These are phyloP conservation scores for Chionis minor DNA, from an alignment of 2,113 vertebrate species.

Conservation along the genomic window DNA sequence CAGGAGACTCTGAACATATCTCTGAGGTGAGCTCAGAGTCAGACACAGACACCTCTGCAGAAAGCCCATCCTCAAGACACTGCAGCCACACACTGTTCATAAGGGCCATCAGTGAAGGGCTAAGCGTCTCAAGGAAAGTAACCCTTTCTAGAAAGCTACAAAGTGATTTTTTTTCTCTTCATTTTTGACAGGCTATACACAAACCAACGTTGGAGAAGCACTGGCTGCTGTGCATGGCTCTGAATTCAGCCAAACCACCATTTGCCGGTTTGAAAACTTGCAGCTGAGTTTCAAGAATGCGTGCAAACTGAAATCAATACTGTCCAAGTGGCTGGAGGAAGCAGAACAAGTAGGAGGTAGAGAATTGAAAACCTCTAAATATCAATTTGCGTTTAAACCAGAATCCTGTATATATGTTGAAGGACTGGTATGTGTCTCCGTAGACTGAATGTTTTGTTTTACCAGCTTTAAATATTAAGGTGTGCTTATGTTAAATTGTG, in stretches of 20 bases:
- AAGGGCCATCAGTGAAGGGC: background rate
- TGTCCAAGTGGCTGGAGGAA: slow-evolving; percentile 96
- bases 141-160: background rate
- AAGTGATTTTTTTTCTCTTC: background rate
- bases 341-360: slow-evolving; percentile 97
- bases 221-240: slow-evolving; percentile 96
- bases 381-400: background rate
- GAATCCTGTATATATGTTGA: background rate
- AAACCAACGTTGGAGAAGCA: slow-evolving; percentile 97
- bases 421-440: background rate
- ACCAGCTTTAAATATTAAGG: background rate
- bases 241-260: slow-evolving; percentile 98
- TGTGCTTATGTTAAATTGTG: background rate
- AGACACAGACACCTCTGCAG: background rate
- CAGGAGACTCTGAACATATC: rapidly evolving
- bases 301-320: slow-evolving; percentile 94
- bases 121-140: background rate
- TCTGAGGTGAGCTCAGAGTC: background rate
- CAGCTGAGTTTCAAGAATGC: slow-evolving; percentile 98
- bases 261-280: slow-evolving; percentile 97
- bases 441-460: background rate
- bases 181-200: slow-evolving; percentile 87
- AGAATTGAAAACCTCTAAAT: background rate
- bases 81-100: rapidly evolving
- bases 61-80: background rate